Evolutionary conservation across 1,140 invertebrate species (phyloP).

Genomic region (Trichonephila inaurata): DNA sequence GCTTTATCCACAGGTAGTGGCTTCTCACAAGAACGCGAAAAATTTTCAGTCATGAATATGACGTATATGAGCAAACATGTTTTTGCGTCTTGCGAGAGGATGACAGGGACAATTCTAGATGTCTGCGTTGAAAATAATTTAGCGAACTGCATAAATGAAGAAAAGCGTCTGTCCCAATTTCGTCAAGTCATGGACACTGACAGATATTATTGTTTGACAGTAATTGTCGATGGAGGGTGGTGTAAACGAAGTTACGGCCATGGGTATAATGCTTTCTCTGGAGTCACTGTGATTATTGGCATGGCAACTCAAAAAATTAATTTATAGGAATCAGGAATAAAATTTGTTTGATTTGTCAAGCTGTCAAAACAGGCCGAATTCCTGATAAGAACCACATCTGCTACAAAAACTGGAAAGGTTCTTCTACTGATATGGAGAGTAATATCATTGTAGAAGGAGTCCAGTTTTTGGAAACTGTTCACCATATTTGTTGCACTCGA

Average conservation of each 20-base stretch:
- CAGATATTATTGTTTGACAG: too few relatives aligned
- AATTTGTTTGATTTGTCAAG: not conserved
- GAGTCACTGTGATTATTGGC: not conserved
- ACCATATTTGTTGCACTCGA: not conserved
- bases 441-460: not conserved
- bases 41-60: not conserved
- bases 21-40: too few relatives aligned
- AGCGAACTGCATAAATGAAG: not conserved
- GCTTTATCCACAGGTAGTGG: too few relatives aligned
- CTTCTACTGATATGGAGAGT: not conserved
- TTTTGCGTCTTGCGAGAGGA: not conserved
- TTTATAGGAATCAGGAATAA: not conserved
- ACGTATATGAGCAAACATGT: not conserved
- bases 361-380: not conserved
- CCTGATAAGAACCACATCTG: not conserved
- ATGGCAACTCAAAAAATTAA: not conserved
- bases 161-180: not conserved
- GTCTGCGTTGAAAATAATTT: not conserved
- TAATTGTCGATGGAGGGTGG: not conserved
- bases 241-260: conserved; percentile 6
- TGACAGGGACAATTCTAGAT: not conserved
- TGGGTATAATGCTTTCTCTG: not conserved
- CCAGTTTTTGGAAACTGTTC: not conserved
- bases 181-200: not conserved
- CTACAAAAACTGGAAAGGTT: not conserved